Evolutionary conservation across 1,140 invertebrate species (phyloP).

Genomic region (Drosophila nigrodunni): DNA sequence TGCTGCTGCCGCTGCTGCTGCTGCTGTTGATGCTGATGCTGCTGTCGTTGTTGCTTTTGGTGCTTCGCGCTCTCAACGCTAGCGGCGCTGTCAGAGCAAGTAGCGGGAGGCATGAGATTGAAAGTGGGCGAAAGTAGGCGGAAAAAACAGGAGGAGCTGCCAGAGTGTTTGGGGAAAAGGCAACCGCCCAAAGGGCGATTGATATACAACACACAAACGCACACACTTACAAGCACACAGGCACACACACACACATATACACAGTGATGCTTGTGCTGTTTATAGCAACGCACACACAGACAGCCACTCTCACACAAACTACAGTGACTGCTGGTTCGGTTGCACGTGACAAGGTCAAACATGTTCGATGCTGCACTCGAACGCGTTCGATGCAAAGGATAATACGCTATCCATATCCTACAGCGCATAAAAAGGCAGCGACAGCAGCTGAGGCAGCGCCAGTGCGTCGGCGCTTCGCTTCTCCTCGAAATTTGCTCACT

Average conservation of each 20-base stretch:
- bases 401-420: slow-evolving; percentile 47
- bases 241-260: slow-evolving; percentile 17
- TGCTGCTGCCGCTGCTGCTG: slow-evolving; percentile 16
- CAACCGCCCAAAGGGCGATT: slow-evolving; percentile 64
- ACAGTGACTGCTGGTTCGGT: slow-evolving; percentile 7
- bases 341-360: slow-evolving; percentile 51
- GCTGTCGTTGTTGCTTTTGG: slow-evolving; percentile 19
- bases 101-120: slow-evolving; percentile 13
- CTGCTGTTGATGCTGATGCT: not conserved
- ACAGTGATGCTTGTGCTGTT: slow-evolving; percentile 64
- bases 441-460: slow-evolving; percentile 25
- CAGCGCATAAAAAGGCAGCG: slow-evolving; percentile 9
- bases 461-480: slow-evolving; percentile 67
- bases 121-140: slow-evolving; percentile 6
- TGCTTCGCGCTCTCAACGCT: slow-evolving; percentile 45
- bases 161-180: slow-evolving; percentile 22
- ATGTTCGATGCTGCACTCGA: slow-evolving; percentile 54
- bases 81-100: slow-evolving; percentile 35
- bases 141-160: slow-evolving; percentile 9
- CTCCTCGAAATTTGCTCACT: slow-evolving; percentile 29
- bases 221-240: slow-evolving; percentile 4
- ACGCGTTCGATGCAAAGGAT: slow-evolving; percentile 64
- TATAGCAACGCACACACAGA: slow-evolving; percentile 50
- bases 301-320: not conserved
- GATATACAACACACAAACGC: slow-evolving; percentile 51